Percentiles rank a stretch among this genome's conserved stretches.
Evolutionary conservation across 2,797 vertebrate genomes (phyloP).

Genomic region (Neostethus bicornis): DNA sequence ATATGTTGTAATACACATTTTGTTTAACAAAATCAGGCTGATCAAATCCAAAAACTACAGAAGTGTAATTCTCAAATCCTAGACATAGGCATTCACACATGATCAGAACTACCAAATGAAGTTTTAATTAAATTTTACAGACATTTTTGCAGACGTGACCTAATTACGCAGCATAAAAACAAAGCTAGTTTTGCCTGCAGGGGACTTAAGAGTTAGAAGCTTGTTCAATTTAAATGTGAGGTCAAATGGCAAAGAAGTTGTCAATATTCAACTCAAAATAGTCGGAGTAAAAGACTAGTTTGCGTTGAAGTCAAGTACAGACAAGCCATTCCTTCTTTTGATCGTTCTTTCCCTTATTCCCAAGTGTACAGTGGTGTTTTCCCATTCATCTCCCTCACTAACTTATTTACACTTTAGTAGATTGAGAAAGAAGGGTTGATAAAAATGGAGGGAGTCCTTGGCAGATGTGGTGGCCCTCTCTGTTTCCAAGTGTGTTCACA

Average conservation of each 20-base stretch:
- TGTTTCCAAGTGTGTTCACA: slow-evolving; percentile 52
- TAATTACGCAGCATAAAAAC: no score
- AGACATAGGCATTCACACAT: no score
- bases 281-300: neutral
- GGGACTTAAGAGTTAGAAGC: no score
- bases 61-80: no score
- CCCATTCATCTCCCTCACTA: slow-evolving; percentile 25
- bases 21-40: no score
- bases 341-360: slow-evolving; percentile 5
- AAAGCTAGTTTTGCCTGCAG: no score
- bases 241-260: neutral
- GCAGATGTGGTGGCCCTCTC: slow-evolving; percentile 20
- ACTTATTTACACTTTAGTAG: slow-evolving; percentile 18
- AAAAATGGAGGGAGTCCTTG: slow-evolving; percentile 18
- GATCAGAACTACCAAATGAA: no score
- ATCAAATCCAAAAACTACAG: no score
- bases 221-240: neutral
- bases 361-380: slow-evolving; percentile 27
- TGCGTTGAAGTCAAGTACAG: neutral
- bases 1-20: no score
- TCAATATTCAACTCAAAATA: no score
- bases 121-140: no score
- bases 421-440: slow-evolving; percentile 3
- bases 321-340: neutral
- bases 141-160: no score